phyloP scores from a whole-genome alignment of 2,797 vertebrate genomes.

The Bradypodion ventrale region DNA sequence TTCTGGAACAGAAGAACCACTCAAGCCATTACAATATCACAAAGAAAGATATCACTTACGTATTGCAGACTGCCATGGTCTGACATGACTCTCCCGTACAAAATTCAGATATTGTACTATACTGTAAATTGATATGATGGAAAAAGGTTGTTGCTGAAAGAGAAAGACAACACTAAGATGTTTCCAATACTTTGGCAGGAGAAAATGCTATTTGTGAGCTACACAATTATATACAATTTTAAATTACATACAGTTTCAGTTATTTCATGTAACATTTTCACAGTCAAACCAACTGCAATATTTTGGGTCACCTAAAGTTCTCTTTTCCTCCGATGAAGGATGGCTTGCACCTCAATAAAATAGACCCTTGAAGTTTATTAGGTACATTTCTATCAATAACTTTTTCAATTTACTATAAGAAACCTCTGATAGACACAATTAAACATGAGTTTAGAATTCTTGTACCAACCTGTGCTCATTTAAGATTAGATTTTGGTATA shows the following conservation, averaged over 20 bases:
- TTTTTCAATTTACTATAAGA: background rate
- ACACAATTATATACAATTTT: background rate
- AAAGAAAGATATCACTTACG: conserved; percentile 81
- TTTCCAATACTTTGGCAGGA: conserved; percentile 18
- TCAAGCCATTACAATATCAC: background rate
- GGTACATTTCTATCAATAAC: background rate
- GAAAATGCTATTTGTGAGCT: background rate
- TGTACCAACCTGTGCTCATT: background rate
- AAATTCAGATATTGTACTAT: conserved; percentile 99
- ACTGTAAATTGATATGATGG: conserved; percentile 99
- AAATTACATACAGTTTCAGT: conserved; percentile 2
- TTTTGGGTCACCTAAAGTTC: background rate
- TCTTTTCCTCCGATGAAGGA: background rate
- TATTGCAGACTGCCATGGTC: conserved; percentile 96
- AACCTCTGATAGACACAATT: background rate
- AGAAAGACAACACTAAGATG: conserved; percentile 48
- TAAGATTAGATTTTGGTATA: background rate
- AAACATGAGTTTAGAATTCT: background rate
- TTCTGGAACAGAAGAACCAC: background rate
- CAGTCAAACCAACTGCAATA: conserved; percentile 37
- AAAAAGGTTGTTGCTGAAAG: conserved; percentile 97
- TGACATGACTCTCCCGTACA: conserved; percentile 97
- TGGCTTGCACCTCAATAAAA: background rate
- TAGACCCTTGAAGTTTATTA: background rate
- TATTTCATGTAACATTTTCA: background rate